Evolutionary conservation across 1,140 invertebrate species (phyloP), one percentile per base, ranked within the genome.

Genomic region (Carposina sasakii): DNA sequence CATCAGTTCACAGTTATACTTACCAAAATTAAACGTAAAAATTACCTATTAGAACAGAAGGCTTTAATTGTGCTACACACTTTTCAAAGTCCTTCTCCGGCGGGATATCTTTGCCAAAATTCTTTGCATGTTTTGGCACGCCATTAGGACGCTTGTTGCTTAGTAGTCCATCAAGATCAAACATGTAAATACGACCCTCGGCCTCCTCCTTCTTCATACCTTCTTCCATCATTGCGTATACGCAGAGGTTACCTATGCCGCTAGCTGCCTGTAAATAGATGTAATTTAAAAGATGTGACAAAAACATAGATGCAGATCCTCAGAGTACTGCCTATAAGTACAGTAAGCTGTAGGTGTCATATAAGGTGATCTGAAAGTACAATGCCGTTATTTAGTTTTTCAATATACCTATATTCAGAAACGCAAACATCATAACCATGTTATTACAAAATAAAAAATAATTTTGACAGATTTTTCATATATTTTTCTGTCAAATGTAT

Each of bases 221-320:
- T 63, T 96, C 94, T 28, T 89, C 88, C 37, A 92, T 87, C 92
- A 98, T 92, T 1, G 94, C 94, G 76, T 91, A 91, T 0, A 94
- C 92, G 34, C 92, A 89, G 17, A 98, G 85, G 76, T 93, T 90
- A 2, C 94, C 87, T 67, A 96, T 96, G 56, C 96, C 96, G 36
- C 95, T 89, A 10, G 94, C 92, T 20, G 95, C 94, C 90, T 91
- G 45, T 19, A 52, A 17, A 50, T 33, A 30, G 2, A n/a, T 2
- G 10, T 13, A 30, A 8, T 1, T 2, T 8, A 30, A 30, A n/a
- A 26, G 12, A 26, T 12, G n/a, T n/a, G n/a, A n/a, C n/a, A n/a
- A n/a, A n/a, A n/a, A n/a, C n/a, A n/a, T n/a, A n/a, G n/a, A n/a
- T n/a, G n/a, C n/a, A n/a, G n/a, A n/a, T n/a, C n/a, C n/a, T n/a